phyloP scores from a whole-genome alignment of 2,888 invertebrate genomes.

The Laothoe populi region DNA sequence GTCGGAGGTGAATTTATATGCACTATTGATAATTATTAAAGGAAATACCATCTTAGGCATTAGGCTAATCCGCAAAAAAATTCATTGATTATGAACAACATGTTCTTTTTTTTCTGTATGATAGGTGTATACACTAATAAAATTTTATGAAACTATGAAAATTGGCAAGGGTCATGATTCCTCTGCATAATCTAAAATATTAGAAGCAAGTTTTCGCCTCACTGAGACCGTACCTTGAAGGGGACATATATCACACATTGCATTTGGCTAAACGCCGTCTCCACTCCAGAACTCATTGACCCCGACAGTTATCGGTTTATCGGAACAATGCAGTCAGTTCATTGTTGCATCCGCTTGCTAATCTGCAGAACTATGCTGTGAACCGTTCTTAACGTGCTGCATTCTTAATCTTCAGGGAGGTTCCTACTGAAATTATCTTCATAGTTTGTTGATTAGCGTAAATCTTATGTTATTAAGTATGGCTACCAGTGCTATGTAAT shows the following conservation, averaged over 20 bases:
- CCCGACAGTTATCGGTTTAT: constrained; percentile 14
- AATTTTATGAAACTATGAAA: too few species aligned
- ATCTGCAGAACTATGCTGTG: constrained; percentile 1
- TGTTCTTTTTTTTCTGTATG: too few species aligned
- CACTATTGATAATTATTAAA: too few species aligned
- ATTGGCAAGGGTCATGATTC: neutral
- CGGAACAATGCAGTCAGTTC: constrained; percentile 10
- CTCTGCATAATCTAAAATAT: neutral
- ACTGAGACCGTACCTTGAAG: neutral
- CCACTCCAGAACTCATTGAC: constrained; percentile 15
- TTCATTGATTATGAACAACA: too few species aligned
- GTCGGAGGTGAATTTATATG: too few species aligned
- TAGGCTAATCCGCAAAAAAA: too few species aligned
- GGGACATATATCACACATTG: neutral
- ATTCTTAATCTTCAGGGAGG: neutral
- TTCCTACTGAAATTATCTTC: neutral
- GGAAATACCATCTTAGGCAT: too few species aligned
- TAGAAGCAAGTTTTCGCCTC: neutral
- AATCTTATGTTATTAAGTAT: neutral
- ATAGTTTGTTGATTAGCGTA: neutral
- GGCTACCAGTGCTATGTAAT: too few species aligned
- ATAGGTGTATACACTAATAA: too few species aligned
- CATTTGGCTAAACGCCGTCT: constrained; percentile 17
- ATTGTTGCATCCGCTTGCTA: constrained; percentile 16
- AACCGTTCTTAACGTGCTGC: constrained; percentile 1